phyloP scores from a whole-genome alignment of 2,888 invertebrate species.

The Rhagonycha lutea region DNA sequence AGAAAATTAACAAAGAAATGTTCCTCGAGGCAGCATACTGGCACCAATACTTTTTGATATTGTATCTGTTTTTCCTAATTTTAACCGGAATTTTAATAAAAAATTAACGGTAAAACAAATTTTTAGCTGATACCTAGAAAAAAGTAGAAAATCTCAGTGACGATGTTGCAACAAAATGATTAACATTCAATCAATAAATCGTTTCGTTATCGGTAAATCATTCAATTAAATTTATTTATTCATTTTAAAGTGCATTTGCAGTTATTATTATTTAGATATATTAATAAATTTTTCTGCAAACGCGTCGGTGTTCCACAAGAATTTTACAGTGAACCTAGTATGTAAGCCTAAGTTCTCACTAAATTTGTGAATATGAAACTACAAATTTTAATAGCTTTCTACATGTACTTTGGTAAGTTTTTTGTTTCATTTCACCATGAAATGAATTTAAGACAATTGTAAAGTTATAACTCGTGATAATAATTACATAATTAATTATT shows the following conservation, averaged over 20 bases:
- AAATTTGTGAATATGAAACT: not conserved
- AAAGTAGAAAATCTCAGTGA: not conserved
- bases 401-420: not conserved
- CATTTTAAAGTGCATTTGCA: too few relatives aligned
- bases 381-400: not conserved
- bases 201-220: too few relatives aligned
- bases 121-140: not conserved
- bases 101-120: not conserved
- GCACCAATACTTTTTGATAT: not conserved
- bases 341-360: not conserved
- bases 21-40: not conserved
- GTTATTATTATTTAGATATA: too few relatives aligned
- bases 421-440: not conserved
- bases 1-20: not conserved
- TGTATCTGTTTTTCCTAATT: not conserved
- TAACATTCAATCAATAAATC: not conserved
- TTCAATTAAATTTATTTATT: not conserved
- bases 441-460: too few relatives aligned
- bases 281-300: too few relatives aligned
- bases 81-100: not conserved
- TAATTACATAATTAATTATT: too few relatives aligned
- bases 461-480: too few relatives aligned
- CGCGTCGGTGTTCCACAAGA: not conserved
- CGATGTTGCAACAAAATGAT: not conserved
- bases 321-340: not conserved